A percentile compares a stretch with the other conserved stretches of the same genome.
Conservation (phyloP, 2,113 vertebrate species). For the Lota lota region DNA sequence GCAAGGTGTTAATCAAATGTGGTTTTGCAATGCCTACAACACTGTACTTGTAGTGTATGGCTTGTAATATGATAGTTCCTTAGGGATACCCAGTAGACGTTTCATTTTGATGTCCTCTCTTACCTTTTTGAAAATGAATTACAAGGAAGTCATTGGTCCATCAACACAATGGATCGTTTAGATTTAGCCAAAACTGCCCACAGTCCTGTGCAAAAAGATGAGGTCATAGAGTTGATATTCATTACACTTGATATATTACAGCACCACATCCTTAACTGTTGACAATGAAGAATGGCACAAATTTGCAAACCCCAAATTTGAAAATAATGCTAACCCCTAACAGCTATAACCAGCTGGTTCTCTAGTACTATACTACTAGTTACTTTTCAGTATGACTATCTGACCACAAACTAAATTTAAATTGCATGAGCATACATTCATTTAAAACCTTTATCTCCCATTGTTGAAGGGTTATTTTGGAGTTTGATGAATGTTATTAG, state of each 20-base stretch:
- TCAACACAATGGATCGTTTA: not conserved
- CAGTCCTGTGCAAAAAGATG: conserved; percentile 2
- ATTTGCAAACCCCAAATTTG: too few relatives aligned
- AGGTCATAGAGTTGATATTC: conserved; percentile 8
- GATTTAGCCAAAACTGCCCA: conserved; percentile 5
- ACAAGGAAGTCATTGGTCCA: too few relatives aligned
- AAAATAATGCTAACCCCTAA: too few relatives aligned
- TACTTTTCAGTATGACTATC: too few relatives aligned
- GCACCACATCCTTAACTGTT: too few relatives aligned
- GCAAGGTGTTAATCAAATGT: conserved; percentile 48
- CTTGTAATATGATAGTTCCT: conserved; percentile 47
- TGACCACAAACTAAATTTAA: too few relatives aligned
- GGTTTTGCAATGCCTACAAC: conserved; percentile 37
- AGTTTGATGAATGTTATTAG: conserved; percentile 55
- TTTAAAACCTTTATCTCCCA: conserved; percentile 13
- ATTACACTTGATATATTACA: not conserved
- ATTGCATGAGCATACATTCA: not conserved
- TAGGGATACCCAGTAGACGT: not conserved
- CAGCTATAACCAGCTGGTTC: too few relatives aligned
- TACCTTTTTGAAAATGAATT: too few relatives aligned
- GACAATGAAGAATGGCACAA: too few relatives aligned
- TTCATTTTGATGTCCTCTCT: not conserved
- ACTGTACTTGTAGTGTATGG: conserved; percentile 37
- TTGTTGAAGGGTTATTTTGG: conserved; percentile 22
- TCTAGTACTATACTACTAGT: too few relatives aligned